These are phyloP conservation scores for Laterallus jamaicensis DNA, from an alignment of 2,113 vertebrate species.

Conservation along the genomic window DNA sequence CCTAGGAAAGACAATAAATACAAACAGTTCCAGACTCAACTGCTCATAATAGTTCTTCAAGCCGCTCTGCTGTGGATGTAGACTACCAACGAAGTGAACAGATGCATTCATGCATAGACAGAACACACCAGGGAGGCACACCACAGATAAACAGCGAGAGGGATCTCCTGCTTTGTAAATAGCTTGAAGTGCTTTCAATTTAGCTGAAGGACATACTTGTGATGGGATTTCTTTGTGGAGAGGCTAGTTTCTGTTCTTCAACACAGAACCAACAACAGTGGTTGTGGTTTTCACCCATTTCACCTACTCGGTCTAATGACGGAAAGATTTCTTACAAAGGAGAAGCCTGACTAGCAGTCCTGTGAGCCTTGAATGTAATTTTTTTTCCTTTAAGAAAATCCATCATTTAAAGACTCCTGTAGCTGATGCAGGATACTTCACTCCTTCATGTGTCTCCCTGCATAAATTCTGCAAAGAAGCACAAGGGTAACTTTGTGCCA, in stretches of 20 bases:
- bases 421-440: background rate
- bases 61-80: background rate
- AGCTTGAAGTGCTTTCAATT: slow-evolving; percentile 14
- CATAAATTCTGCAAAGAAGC: background rate
- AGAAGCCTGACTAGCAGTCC: background rate
- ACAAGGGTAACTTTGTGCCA: background rate
- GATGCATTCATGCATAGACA: background rate
- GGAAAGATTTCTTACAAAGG: background rate
- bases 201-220: background rate
- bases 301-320: background rate
- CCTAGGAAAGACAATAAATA: slow-evolving; percentile 26
- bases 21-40: slow-evolving; percentile 1
- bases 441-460: background rate
- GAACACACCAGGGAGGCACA: background rate
- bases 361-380: background rate
- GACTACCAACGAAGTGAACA: background rate
- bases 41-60: background rate
- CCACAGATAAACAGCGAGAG: slow-evolving; percentile 17
- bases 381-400: slow-evolving; percentile 1
- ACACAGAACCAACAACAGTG: background rate
- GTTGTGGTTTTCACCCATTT: background rate
- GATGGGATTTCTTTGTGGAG: background rate
- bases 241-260: slow-evolving; percentile 6
- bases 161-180: slow-evolving; percentile 46
- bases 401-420: background rate